phyloP scores from a whole-genome alignment of 1,140 invertebrate species.

The Globodera ellingtonae region DNA sequence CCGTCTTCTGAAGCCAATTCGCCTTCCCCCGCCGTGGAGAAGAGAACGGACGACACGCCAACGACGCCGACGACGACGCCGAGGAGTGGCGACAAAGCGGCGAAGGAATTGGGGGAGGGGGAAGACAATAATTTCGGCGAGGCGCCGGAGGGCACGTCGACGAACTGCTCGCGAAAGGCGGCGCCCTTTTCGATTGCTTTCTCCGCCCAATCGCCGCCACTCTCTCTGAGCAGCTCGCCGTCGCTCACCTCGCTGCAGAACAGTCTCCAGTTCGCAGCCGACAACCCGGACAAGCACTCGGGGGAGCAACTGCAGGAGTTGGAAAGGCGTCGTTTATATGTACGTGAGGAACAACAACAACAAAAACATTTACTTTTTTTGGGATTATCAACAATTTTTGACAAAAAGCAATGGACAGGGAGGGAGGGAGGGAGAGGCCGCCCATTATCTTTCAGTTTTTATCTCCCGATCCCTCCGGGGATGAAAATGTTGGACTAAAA shows the following conservation, averaged over 20 bases:
- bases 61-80: neutral
- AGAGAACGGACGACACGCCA: neutral
- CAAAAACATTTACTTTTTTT: no score
- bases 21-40: neutral
- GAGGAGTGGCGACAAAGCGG: neutral
- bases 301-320: constrained; percentile 19
- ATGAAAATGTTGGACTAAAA: no score
- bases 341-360: neutral
- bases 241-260: constrained; percentile 27
- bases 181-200: neutral
- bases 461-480: no score
- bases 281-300: constrained; percentile 30
- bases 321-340: constrained; percentile 12
- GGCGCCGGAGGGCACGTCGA: neutral
- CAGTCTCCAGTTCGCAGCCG: constrained; percentile 26
- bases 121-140: neutral
- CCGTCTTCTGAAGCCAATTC: neutral
- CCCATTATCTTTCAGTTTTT: no score
- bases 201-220: constrained; percentile 1
- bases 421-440: no score
- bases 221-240: constrained; percentile 22
- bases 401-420: no score
- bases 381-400: no score
- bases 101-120: neutral
- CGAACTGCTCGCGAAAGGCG: neutral